Evolutionary conservation across 2,797 vertebrate genomes (phyloP).

Genomic region (Enteromius viviparus): DNA sequence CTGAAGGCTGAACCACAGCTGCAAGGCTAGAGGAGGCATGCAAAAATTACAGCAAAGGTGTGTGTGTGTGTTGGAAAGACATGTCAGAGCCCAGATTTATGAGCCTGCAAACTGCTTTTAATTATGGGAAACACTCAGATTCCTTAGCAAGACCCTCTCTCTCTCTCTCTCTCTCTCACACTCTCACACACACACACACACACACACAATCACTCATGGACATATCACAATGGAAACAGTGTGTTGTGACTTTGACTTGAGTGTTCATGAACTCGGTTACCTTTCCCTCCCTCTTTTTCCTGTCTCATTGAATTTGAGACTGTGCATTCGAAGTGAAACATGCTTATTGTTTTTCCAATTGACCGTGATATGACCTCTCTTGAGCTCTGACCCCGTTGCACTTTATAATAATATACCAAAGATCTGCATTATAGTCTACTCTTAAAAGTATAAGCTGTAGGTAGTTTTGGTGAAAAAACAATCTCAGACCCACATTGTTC

Average conservation of each 20-base stretch:
- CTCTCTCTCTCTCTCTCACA: neutral
- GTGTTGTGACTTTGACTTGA: conserved; percentile 19
- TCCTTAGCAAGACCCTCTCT: conserved; percentile 16
- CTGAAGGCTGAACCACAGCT: neutral
- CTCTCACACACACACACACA: conserved; percentile 37
- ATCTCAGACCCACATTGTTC: neutral
- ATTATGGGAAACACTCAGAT: conserved; percentile 44
- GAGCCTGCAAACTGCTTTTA: conserved; percentile 52
- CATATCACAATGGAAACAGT: conserved; percentile 19
- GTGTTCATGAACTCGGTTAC: neutral
- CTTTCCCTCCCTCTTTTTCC: neutral
- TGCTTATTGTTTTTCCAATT: conserved; percentile 29
- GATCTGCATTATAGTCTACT: neutral
- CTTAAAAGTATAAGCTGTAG: neutral
- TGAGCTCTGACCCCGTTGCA: conserved; percentile 11
- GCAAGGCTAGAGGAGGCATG: neutral
- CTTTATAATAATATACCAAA: neutral
- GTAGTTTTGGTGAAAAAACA: neutral
- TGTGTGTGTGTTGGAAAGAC: conserved; percentile 27
- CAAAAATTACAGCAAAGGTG: conserved; percentile 34
- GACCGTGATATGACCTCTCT: neutral
- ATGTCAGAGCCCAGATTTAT: conserved; percentile 50
- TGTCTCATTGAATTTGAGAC: neutral
- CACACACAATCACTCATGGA: conserved; percentile 17
- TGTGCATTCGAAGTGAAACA: conserved; percentile 4